These are phyloP conservation scores for Sander lucioperca DNA, from an alignment of 2,113 vertebrate genomes.

Conservation along the genomic window DNA sequence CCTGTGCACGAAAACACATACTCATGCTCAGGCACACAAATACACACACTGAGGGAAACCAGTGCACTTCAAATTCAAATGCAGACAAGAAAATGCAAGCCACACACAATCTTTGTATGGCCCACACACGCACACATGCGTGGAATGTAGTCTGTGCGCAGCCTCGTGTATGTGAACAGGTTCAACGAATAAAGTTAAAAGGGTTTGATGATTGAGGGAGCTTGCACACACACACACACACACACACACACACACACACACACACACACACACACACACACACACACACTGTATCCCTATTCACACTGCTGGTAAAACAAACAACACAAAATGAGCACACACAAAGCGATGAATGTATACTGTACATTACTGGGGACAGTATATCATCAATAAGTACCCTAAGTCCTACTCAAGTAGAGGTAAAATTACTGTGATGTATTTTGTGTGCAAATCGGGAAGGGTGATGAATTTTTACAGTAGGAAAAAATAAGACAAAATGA, in stretches of 20 bases:
- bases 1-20: slow-evolving; percentile 6
- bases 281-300: slow-evolving; percentile 33
- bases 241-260: slow-evolving; percentile 18
- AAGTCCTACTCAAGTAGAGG: neutral
- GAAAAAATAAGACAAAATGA: neutral
- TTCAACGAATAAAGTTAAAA: slow-evolving; percentile 66
- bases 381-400: neutral
- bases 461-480: neutral
- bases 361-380: neutral
- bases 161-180: slow-evolving; percentile 33
- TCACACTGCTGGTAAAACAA: slow-evolving; percentile 54
- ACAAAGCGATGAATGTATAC: neutral
- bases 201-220: slow-evolving; percentile 67
- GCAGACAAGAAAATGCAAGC: slow-evolving; percentile 15
- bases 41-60: slow-evolving; percentile 6
- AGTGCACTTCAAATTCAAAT: neutral
- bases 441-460: neutral
- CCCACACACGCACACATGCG: neutral
- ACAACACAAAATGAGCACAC: slow-evolving; percentile 11
- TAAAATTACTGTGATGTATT: neutral
- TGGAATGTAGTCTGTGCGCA: slow-evolving; percentile 43
- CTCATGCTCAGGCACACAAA: slow-evolving; percentile 12
- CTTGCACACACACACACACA: slow-evolving; percentile 34
- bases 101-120: slow-evolving; percentile 13
- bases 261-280: slow-evolving; percentile 17